These are phyloP conservation scores for Apodemia mormo DNA, from an alignment of 2,888 invertebrate species.

Conservation along the genomic window DNA sequence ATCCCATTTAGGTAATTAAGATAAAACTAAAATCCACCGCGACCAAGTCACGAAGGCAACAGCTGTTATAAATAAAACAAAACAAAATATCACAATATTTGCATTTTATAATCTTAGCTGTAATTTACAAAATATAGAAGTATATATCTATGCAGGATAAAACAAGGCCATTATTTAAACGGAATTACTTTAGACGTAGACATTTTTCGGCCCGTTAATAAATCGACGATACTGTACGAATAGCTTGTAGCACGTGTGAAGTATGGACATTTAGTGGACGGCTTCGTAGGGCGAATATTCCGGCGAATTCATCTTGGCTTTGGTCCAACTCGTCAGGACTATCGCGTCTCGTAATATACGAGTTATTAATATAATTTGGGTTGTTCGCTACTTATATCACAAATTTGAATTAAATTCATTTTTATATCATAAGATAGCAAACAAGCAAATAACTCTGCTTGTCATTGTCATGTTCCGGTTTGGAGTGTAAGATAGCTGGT, in stretches of 20 bases:
- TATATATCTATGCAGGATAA: background rate
- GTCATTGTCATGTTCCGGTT: too few relatives aligned
- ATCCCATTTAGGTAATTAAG: too few relatives aligned
- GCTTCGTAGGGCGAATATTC: background rate
- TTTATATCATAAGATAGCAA: too few relatives aligned
- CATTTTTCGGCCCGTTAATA: background rate
- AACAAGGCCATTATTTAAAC: background rate
- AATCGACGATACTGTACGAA: background rate
- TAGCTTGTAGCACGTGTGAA: slow-evolving; percentile 4
- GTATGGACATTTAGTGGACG: slow-evolving; percentile 9
- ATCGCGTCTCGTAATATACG: background rate
- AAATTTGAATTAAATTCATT: too few relatives aligned
- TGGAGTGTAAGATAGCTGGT: too few relatives aligned
- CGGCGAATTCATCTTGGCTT: background rate
- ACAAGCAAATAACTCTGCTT: too few relatives aligned
- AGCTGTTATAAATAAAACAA: too few relatives aligned
- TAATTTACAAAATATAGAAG: background rate
- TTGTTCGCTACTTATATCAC: too few relatives aligned
- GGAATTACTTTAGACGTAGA: background rate
- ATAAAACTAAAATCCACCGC: too few relatives aligned
- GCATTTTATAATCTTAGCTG: too few relatives aligned
- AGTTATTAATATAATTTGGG: background rate
- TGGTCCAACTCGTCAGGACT: background rate
- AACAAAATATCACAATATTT: too few relatives aligned
- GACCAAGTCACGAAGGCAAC: too few relatives aligned